Conservation (phyloP, 2,113 vertebrate genomes). For the Callopanchax toddi region DNA sequence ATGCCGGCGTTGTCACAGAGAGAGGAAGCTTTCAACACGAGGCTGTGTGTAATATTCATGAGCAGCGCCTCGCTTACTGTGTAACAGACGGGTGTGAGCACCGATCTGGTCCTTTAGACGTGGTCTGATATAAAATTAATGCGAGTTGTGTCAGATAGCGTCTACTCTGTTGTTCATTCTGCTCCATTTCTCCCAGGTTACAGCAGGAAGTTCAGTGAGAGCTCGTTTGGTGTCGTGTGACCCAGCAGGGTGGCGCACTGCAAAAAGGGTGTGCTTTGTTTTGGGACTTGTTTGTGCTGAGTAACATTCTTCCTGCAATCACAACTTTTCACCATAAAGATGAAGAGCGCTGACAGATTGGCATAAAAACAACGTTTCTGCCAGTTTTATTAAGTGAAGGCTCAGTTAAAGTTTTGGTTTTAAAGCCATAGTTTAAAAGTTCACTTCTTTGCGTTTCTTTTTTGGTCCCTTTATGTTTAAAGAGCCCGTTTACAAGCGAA, state of each 20-base stretch:
- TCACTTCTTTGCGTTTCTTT: slow-evolving; percentile 35
- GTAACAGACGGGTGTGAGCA: slow-evolving; percentile 55
- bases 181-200: slow-evolving; percentile 58
- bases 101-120: slow-evolving; percentile 61
- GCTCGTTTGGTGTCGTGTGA: background rate
- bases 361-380: slow-evolving; percentile 34
- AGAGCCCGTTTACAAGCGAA: slow-evolving; percentile 24
- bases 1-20: slow-evolving; percentile 40
- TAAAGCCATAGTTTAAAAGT: slow-evolving; percentile 24
- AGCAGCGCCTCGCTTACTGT: slow-evolving; percentile 59
- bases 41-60: slow-evolving; percentile 74
- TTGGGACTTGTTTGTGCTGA: slow-evolving; percentile 6
- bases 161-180: slow-evolving; percentile 54
- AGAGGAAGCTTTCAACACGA: slow-evolving; percentile 66
- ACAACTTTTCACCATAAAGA: slow-evolving; percentile 1
- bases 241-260: slow-evolving; percentile 15
- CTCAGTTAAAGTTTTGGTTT: slow-evolving; percentile 28
- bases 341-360: slow-evolving; percentile 25
- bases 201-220: background rate
- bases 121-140: slow-evolving; percentile 66
- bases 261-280: slow-evolving; percentile 6
- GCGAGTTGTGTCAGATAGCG: slow-evolving; percentile 61
- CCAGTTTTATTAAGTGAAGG: slow-evolving; percentile 6
- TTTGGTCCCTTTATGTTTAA: slow-evolving; percentile 29
- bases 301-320: slow-evolving; percentile 9